Evolutionary conservation across 2,797 vertebrate species (phyloP).

Genomic region (Alcedo atthis): DNA sequence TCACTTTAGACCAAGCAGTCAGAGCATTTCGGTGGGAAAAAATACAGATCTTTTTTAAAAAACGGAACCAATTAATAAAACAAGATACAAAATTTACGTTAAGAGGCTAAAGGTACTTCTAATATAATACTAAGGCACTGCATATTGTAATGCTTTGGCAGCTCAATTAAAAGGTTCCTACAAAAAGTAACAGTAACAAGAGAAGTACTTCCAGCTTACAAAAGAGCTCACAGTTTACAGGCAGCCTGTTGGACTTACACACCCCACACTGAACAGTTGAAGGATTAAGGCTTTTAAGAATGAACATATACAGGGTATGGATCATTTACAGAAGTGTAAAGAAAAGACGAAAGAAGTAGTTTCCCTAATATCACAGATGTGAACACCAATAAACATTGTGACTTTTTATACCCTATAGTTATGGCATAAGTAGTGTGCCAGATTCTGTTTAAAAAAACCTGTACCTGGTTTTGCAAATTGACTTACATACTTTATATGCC

Average conservation of each 20-base stretch:
- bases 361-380: conserved; percentile 63
- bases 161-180: conserved; percentile 89
- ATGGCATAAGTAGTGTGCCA: conserved; percentile 67
- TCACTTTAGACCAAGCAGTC: conserved; percentile 65
- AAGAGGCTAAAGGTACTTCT: conserved; percentile 77
- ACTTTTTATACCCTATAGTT: conserved; percentile 66
- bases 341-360: conserved; percentile 69
- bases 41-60: conserved; percentile 28
- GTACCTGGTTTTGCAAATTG: conserved; percentile 76
- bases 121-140: conserved; percentile 94
- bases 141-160: conserved; percentile 96
- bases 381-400: conserved; percentile 70
- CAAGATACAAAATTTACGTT: conserved; percentile 50
- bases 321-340: conserved; percentile 77
- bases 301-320: conserved; percentile 76
- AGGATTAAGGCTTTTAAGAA: conserved; percentile 90
- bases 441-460: conserved; percentile 49
- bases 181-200: conserved; percentile 83
- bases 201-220: conserved; percentile 88
- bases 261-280: conserved; percentile 77
- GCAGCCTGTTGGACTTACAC: conserved; percentile 90
- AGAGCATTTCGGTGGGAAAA: conserved; percentile 53
- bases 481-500: conserved; percentile 61
- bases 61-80: conserved; percentile 72
- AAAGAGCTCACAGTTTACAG: conserved; percentile 94